A percentile compares a stretch with the other conserved stretches of the same genome.
These are phyloP conservation scores for Allophyes oxyacanthae DNA, from an alignment of 2,888 invertebrate genomes.

Conservation along the genomic window DNA sequence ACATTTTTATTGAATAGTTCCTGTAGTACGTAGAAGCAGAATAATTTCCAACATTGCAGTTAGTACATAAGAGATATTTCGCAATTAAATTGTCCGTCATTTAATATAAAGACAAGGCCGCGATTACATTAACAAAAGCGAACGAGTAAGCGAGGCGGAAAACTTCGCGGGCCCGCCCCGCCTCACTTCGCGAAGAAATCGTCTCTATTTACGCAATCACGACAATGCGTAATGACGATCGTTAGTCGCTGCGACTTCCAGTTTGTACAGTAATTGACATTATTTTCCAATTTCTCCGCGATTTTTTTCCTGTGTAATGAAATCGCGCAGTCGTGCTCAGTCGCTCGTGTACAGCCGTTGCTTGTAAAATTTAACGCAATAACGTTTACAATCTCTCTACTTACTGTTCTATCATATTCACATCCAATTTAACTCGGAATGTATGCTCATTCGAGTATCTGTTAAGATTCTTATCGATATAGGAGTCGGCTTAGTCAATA, in stretches of 20 bases:
- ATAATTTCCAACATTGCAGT: slow-evolving; percentile 13
- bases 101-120: slow-evolving; percentile 66
- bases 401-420: slow-evolving; percentile 48
- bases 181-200: slow-evolving; percentile 79
- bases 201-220: slow-evolving; percentile 85
- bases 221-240: slow-evolving; percentile 86
- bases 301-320: slow-evolving; percentile 78
- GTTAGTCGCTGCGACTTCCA: slow-evolving; percentile 77
- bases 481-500: slow-evolving; percentile 24
- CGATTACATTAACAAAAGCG: slow-evolving; percentile 80
- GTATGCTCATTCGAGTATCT: slow-evolving; percentile 31
- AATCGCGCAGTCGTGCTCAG: slow-evolving; percentile 77
- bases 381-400: slow-evolving; percentile 51
- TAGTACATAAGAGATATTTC: slow-evolving; percentile 32
- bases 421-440: slow-evolving; percentile 51
- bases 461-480: slow-evolving; percentile 39
- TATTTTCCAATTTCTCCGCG: slow-evolving; percentile 86
- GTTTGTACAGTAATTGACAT: slow-evolving; percentile 86
- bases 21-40: background rate
- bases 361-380: slow-evolving; percentile 60
- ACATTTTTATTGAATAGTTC: slow-evolving; percentile 28
- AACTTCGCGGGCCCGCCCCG: slow-evolving; percentile 74
- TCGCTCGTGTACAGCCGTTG: slow-evolving; percentile 63
- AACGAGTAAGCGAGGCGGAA: slow-evolving; percentile 81
- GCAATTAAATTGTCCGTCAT: slow-evolving; percentile 69